Base-by-base conservation (phyloP, 2,113 vertebrate genomes). In the Origma solitaria region DNA sequence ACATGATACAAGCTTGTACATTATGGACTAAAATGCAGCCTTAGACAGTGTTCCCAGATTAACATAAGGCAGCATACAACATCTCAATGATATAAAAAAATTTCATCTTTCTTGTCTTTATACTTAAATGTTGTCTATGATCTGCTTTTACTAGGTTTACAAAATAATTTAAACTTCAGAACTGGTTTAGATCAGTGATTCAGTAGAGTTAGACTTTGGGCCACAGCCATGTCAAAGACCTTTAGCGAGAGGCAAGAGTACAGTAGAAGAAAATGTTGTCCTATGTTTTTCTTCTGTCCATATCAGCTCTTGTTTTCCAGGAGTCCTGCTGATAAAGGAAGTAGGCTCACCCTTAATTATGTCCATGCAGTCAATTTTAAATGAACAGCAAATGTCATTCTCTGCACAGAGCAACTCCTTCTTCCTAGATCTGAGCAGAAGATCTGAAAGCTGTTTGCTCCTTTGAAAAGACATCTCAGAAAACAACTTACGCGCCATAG, bases 401-500 rank as follows among this genome's bases (percentile, higher is more conserved):
- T 30, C 38, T 85, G 35, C 25, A 79, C 35, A 92, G 11, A 89
- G 24, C 28, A 93, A 30, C 45, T 88, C 42, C 27, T 51, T 84
- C 60, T 85, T 80, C 49, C 68, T 68, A 77, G 27, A 33, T 38
- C 44, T 66, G 38, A 92, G 61, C 40, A 66, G 68, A 65, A 25
- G 44, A 38, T 45, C 66, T 57, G 49, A 82, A 56, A 71, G 58
- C 15, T 82, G 47, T 62, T 86, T 72, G 42, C 16, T 42, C 11
- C 44, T 78, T 86, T 86, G 72, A 70, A 85, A 72, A 62, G 38
- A 15, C 18, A 45, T 22, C 10, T 45, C 31, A 4, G 30, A 56
- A 45, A 83, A 40, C 30, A 70, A 91, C 97, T 97, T 96, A 98
- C 96, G 89, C 58, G 30, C 97, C 97, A 3, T 97, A 98, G 82